Evolutionary conservation across 2,113 vertebrate species (phyloP).

Genomic region (Aspidoscelis tigris): DNA sequence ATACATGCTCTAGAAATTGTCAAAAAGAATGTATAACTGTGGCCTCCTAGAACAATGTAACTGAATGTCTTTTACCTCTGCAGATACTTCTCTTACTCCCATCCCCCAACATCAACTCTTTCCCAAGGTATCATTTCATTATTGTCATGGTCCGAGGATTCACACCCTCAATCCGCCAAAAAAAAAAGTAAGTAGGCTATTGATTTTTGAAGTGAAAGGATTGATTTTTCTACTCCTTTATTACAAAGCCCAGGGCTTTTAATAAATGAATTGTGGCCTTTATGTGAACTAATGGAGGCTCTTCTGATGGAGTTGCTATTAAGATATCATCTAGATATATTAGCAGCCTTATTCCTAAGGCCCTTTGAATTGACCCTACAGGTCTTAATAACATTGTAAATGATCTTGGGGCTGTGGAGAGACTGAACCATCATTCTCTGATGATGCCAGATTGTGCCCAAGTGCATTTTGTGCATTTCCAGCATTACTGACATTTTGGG

Average conservation of each 20-base stretch:
- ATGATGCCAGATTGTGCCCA: background rate
- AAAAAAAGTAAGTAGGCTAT: slow-evolving; percentile 19
- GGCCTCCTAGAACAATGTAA: background rate
- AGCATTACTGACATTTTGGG: background rate
- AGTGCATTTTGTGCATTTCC: background rate
- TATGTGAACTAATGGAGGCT: slow-evolving; percentile 20
- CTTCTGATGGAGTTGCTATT: slow-evolving; percentile 16
- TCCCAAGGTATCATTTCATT: slow-evolving; percentile 27
- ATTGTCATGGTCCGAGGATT: slow-evolving; percentile 13
- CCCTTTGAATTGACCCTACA: slow-evolving; percentile 6
- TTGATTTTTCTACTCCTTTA: slow-evolving; percentile 35
- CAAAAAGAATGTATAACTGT: background rate
- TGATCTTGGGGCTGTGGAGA: background rate
- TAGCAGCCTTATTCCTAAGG: background rate
- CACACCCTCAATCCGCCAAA: background rate
- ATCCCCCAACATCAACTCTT: slow-evolving; percentile 13
- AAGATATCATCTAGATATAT: background rate
- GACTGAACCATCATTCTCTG: background rate
- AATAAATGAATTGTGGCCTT: slow-evolving; percentile 36
- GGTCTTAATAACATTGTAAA: slow-evolving; percentile 1
- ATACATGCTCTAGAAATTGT: background rate
- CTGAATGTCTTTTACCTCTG: background rate
- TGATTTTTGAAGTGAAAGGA: slow-evolving; percentile 36
- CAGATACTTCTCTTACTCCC: background rate
- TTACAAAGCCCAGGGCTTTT: slow-evolving; percentile 37